These are phyloP conservation scores for Trissolcus japonicus DNA, from an alignment of 2,888 invertebrate species.

Conservation along the genomic window DNA sequence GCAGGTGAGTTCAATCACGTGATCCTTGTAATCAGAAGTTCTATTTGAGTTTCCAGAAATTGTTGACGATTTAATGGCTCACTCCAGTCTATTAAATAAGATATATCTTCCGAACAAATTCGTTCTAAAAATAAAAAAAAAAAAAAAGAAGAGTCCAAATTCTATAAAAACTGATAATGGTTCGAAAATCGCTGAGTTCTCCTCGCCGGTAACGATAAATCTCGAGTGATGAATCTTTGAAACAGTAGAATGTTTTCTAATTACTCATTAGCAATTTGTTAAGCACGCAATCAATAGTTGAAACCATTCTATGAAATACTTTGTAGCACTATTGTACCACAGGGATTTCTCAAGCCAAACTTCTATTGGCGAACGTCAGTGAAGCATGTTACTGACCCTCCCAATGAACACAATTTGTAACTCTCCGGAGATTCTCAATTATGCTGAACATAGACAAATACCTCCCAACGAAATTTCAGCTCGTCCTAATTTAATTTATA, in stretches of 20 bases:
- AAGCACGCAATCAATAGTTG: constrained; percentile 31
- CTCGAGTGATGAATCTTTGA: constrained; percentile 15
- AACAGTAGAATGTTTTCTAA: constrained; percentile 17
- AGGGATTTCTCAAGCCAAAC: constrained; percentile 65
- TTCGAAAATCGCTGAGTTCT: constrained; percentile 1
- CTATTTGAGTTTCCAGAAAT: no score
- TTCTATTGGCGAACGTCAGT: constrained; percentile 67
- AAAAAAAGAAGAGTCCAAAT: no score
- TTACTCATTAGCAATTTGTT: constrained; percentile 49
- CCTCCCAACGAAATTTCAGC: constrained; percentile 42
- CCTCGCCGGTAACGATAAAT: background rate
- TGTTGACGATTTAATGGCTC: no score
- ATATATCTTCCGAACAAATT: no score
- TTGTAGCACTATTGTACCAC: constrained; percentile 62
- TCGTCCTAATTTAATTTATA: constrained; percentile 53
- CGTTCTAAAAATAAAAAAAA: no score
- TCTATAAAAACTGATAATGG: no score
- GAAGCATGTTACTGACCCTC: constrained; percentile 67
- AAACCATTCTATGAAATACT: constrained; percentile 59
- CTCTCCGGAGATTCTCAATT: constrained; percentile 56
- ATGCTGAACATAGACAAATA: constrained; percentile 57
- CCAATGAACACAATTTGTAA: constrained; percentile 65
- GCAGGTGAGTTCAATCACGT: constrained; percentile 15
- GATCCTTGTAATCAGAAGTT: constrained; percentile 3
- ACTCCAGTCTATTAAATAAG: no score